Conservation (phyloP, 1,140 invertebrate genomes). For the Rhopalosiphum padi region DNA sequence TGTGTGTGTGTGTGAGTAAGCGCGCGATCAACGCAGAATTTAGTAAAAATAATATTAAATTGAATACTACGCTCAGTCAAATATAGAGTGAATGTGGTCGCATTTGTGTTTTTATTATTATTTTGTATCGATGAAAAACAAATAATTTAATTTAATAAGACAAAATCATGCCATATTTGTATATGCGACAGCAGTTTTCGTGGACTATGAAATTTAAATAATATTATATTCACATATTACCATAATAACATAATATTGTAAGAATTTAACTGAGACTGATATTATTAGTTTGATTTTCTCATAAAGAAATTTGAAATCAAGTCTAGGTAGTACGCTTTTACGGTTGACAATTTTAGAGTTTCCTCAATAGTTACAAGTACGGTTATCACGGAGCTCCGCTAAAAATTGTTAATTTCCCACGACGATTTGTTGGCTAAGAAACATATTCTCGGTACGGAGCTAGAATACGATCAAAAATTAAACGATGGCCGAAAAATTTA, state of each 20-base stretch:
- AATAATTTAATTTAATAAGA: no score
- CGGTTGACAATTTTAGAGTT: no score
- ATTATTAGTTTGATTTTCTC: neutral
- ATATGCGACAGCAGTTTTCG: neutral
- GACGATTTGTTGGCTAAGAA: neutral
- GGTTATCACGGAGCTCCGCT: neutral
- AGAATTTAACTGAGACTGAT: neutral
- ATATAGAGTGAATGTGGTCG: neutral
- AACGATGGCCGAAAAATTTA: neutral
- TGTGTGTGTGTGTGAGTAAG: neutral
- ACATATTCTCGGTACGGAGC: neutral
- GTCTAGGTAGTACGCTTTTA: no score
- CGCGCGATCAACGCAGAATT: no score
- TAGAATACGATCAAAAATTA: neutral
- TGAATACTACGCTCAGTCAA: neutral
- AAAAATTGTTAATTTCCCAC: neutral
- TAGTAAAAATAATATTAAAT: neutral
- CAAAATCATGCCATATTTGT: no score
- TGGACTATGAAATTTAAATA: neutral
- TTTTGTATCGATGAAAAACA: neutral
- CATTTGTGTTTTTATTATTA: neutral
- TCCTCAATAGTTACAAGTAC: no score
- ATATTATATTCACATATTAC: neutral
- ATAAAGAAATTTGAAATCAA: neutral
- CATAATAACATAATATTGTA: neutral